Conservation (phyloP, 1,140 invertebrate genomes). For the Drosophila kanapiae region DNA sequence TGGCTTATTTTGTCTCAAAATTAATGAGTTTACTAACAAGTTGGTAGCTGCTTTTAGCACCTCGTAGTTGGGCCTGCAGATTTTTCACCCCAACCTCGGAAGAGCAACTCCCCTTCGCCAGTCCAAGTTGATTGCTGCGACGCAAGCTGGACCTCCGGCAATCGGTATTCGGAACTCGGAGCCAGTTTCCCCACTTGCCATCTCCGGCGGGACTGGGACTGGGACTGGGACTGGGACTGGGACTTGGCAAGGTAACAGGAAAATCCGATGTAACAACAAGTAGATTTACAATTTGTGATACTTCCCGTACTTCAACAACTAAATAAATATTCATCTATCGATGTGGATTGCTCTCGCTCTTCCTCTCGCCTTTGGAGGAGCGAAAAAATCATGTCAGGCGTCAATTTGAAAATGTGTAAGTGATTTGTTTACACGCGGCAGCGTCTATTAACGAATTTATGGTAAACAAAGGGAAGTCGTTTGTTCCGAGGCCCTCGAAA, state of each 20-base stretch:
- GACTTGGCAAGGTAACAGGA: constrained; percentile 34
- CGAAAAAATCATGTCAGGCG: constrained; percentile 80
- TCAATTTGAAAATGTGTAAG: constrained; percentile 83
- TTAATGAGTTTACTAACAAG: not conserved
- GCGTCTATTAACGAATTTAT: constrained; percentile 84
- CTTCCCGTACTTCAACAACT: constrained; percentile 79
- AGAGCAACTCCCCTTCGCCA: constrained; percentile 1
- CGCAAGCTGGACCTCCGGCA: constrained; percentile 41
- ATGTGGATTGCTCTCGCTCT: constrained; percentile 36
- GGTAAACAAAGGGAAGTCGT: constrained; percentile 84
- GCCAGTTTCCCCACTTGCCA: constrained; percentile 50
- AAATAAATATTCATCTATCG: constrained; percentile 81
- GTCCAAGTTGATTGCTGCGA: constrained; percentile 25
- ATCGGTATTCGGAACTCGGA: constrained; percentile 16
- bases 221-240: constrained; percentile 3
- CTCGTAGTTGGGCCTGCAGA: not conserved
- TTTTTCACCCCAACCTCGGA: constrained; percentile 7
- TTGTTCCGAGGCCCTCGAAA: constrained; percentile 59
- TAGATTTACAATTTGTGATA: constrained; percentile 81
- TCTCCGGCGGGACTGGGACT: constrained; percentile 22
- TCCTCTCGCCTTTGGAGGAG: constrained; percentile 11
- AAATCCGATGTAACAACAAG: constrained; percentile 66
- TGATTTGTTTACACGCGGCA: constrained; percentile 83
- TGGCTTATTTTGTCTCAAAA: not conserved
- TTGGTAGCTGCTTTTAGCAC: fast-evolving